phyloP scores from a whole-genome alignment of 2,113 vertebrate species.

The Rhinolophus ferrumequinum region DNA sequence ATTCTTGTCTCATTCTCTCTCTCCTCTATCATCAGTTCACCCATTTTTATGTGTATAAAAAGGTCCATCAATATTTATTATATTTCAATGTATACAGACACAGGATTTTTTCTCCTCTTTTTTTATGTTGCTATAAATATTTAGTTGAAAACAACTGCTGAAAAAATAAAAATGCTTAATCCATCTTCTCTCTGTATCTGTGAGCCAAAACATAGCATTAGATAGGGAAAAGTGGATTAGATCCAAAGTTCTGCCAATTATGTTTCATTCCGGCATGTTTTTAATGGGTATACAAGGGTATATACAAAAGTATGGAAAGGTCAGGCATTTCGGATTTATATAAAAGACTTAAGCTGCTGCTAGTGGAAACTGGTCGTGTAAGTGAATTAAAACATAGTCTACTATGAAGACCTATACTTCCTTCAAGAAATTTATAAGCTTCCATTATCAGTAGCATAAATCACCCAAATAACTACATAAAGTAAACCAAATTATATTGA shows the following conservation, averaged over 20 bases:
- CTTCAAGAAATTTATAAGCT: slow-evolving; percentile 51
- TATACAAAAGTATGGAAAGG: slow-evolving; percentile 34
- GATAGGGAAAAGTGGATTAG: not conserved
- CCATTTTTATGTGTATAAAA: not conserved
- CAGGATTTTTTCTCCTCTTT: not conserved
- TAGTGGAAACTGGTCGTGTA: not conserved
- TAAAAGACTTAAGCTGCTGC: slow-evolving; percentile 2
- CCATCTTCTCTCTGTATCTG: not conserved
- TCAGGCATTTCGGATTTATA: slow-evolving; percentile 11
- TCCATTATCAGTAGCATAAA: slow-evolving; percentile 55
- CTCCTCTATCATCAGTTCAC: not conserved
- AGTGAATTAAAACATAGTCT: slow-evolving; percentile 46
- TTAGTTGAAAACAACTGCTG: slow-evolving; percentile 22
- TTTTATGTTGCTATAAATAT: not conserved
- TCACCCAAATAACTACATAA: slow-evolving; percentile 20
- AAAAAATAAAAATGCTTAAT: slow-evolving; percentile 37
- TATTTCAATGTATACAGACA: not conserved
- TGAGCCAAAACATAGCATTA: not conserved
- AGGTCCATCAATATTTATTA: not conserved
- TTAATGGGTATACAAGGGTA: not conserved
- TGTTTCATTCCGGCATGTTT: not conserved
- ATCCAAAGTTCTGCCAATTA: not conserved
- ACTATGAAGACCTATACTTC: slow-evolving; percentile 2
- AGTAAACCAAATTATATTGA: slow-evolving; percentile 14
- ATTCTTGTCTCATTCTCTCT: not conserved